These are phyloP conservation scores for Zapornia atra DNA, from an alignment of 2,113 vertebrate species.

Conservation along the genomic window DNA sequence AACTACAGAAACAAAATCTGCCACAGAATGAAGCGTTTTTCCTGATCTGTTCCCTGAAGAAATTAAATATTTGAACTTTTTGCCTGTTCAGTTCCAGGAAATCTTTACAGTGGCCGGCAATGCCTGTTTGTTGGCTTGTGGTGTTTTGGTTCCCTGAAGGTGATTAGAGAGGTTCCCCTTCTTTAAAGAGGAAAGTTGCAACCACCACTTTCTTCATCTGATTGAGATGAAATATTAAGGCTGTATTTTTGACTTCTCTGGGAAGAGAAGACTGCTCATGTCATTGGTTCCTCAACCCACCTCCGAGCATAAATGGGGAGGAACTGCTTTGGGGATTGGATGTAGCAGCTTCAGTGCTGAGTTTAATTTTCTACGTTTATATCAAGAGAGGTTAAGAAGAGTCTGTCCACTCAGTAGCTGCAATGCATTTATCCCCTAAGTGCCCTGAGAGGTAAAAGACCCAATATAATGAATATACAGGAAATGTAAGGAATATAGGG, in stretches of 20 bases:
- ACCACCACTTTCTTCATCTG: neutral
- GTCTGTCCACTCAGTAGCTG: neutral
- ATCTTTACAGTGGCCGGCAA: neutral
- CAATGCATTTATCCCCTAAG: neutral
- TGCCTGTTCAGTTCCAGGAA: constrained; percentile 41
- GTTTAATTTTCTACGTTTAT: neutral
- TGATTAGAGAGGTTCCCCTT: neutral
- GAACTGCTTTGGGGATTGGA: neutral
- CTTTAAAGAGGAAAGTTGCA: neutral
- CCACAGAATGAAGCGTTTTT: neutral
- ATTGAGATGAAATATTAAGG: neutral
- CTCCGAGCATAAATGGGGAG: neutral
- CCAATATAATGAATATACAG: too few species aligned
- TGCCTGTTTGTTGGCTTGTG: neutral
- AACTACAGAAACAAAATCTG: neutral
- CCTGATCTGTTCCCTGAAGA: neutral
- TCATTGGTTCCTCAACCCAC: neutral
- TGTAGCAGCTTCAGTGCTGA: neutral
- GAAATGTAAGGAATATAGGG: neutral
- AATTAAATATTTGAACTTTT: constrained; percentile 39
- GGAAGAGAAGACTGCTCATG: neutral
- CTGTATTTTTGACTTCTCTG: neutral
- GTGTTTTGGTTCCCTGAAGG: neutral
- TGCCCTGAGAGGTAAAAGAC: neutral
- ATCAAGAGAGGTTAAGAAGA: neutral